These are phyloP conservation scores for Hirudo medicinalis DNA, from an alignment of 1,140 invertebrate genomes.

Conservation along the genomic window DNA sequence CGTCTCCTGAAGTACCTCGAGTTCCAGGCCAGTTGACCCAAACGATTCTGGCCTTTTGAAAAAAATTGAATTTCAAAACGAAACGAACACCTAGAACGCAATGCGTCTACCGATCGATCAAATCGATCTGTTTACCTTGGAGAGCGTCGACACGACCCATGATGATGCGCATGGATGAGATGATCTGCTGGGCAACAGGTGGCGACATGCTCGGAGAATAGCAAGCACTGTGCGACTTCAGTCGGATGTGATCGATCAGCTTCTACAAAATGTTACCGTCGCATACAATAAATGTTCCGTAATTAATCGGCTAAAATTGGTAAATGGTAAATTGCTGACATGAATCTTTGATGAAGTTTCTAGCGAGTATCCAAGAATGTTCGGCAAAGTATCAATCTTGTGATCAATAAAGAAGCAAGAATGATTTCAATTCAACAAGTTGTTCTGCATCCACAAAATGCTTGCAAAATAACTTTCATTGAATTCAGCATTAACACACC, in stretches of 20 bases:
- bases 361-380: too few relatives aligned
- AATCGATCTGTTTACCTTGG: not conserved
- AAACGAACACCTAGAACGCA: not conserved
- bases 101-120: not conserved
- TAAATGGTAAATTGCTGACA: too few relatives aligned
- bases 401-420: too few relatives aligned
- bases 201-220: slow-evolving; percentile 83
- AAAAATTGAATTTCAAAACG: not conserved
- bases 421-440: too few relatives aligned
- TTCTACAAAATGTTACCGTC: slow-evolving; percentile 43
- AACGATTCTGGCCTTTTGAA: slow-evolving; percentile 51
- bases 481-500: too few relatives aligned
- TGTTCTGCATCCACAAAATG: too few relatives aligned
- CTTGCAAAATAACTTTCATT: too few relatives aligned
- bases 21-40: slow-evolving; percentile 65
- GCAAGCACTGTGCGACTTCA: slow-evolving; percentile 65
- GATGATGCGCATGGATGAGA: slow-evolving; percentile 72
- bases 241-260: slow-evolving; percentile 65
- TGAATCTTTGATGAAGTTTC: too few relatives aligned
- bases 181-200: slow-evolving; percentile 76
- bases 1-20: slow-evolving; percentile 72
- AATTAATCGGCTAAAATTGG: too few relatives aligned
- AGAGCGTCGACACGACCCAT: slow-evolving; percentile 67
- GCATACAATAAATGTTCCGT: too few relatives aligned
- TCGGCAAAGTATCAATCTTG: too few relatives aligned